Evolutionary conservation across 2,888 invertebrate genomes (phyloP).

Genomic region (Lithophane socia): DNA sequence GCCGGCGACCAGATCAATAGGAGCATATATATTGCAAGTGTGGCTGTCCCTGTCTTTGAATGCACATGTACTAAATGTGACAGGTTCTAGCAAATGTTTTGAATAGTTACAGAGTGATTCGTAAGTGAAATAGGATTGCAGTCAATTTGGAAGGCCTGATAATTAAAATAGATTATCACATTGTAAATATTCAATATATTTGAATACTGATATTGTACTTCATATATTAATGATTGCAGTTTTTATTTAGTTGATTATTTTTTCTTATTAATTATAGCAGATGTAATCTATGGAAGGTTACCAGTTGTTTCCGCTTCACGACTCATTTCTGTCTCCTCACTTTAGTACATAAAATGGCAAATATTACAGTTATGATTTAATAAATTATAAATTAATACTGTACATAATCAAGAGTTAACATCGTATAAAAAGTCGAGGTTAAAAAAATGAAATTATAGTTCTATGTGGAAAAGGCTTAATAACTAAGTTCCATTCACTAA

Average conservation of each 20-base stretch:
- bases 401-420: neutral
- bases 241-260: constrained; percentile 21
- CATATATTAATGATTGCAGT: constrained; percentile 23
- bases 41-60: constrained; percentile 49
- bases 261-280: constrained; percentile 38
- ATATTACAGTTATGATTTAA: neutral
- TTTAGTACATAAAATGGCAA: constrained; percentile 24
- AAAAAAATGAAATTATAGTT: neutral
- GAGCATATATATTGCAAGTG: constrained; percentile 67
- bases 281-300: neutral
- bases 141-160: constrained; percentile 46
- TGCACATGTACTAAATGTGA: constrained; percentile 45
- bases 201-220: constrained; percentile 58
- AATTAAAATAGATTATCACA: constrained; percentile 43
- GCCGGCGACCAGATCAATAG: constrained; percentile 33
- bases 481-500: neutral
- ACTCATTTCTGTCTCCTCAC: neutral
- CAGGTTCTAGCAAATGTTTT: constrained; percentile 42
- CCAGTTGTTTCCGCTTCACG: constrained; percentile 21
- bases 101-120: constrained; percentile 56
- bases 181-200: constrained; percentile 59
- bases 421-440: neutral
- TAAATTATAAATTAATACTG: neutral
- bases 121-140: constrained; percentile 40
- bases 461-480: neutral